Conservation (phyloP, 2,888 invertebrate genomes). For the Scaptomyza tumidula region DNA sequence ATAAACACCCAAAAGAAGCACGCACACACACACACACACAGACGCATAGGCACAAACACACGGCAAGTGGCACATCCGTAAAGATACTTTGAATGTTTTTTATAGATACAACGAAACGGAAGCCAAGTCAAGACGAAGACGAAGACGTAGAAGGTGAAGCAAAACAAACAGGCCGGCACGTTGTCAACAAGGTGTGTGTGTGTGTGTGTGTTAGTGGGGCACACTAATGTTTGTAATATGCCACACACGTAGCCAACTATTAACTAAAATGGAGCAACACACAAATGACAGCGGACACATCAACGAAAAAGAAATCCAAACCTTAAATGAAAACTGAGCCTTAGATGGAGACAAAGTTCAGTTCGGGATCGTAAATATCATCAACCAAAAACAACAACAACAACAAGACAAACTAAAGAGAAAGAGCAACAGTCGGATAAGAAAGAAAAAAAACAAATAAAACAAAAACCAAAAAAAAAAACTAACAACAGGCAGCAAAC, state of each 20-base stretch:
- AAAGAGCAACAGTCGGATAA: constrained; percentile 29
- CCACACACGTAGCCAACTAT: constrained; percentile 77
- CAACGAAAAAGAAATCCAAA: constrained; percentile 4
- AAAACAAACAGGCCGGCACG: constrained; percentile 60
- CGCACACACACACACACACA: constrained; percentile 25
- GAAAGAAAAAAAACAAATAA: constrained; percentile 4
- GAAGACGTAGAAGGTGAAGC: constrained; percentile 43
- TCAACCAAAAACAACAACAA: constrained; percentile 11
- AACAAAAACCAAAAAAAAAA: constrained; percentile 4
- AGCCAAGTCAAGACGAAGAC: constrained; percentile 70
- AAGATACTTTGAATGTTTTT: constrained; percentile 77
- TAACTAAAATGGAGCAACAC: constrained; percentile 69
- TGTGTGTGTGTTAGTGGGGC: constrained; percentile 15
- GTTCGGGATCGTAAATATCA: constrained; percentile 45
- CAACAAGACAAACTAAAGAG: background rate
- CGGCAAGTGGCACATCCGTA: constrained; percentile 76
- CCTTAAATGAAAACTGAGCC: constrained; percentile 7
- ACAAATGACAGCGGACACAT: constrained; percentile 66
- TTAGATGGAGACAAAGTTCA: constrained; percentile 7
- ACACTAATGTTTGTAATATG: constrained; percentile 74
- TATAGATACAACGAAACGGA: constrained; percentile 69
- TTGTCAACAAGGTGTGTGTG: constrained; percentile 31
- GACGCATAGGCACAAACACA: constrained; percentile 8
- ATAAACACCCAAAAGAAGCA: constrained; percentile 75
- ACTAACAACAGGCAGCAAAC: constrained; percentile 21